Base-by-base conservation (phyloP, 2,113 vertebrate genomes). In the Caretta caretta region DNA sequence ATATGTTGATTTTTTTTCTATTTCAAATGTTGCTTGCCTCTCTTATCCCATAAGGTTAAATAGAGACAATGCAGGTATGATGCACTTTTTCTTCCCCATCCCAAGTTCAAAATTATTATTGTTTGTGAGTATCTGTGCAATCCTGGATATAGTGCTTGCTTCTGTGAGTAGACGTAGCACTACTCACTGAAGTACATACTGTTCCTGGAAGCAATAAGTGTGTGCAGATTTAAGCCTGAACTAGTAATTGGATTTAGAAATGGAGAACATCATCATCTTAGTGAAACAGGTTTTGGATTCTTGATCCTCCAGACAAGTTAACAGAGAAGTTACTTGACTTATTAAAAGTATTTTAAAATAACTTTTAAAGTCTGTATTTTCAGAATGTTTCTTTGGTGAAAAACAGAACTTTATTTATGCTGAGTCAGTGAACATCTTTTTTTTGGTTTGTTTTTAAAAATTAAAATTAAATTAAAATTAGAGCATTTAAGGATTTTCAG, bases 401-500 rank as follows among this genome's bases (percentile, higher is more conserved):
- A 38, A 78, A 48, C 75, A 46, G n/a, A 76, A 27, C 38, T 78
- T 13, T 48, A 4, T 48, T 24, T 46, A 69, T 38, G 35, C 6
- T 38, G 17, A 65, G 62, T 65, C 31, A 65, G 62, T 65, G 31
- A 38, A 20, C 8, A 38, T 38, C 65, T n/a, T 69, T 35, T 35
- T 69, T 69, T 69, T 19, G 17, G 17, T 69, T 29, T 59, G 27
- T 31, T 62, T 59, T 62, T 65, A 31, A 62, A 62, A 31, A 20
- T 17, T 17, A 53, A 51, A 51, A 51, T 48, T 48, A 48, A 48
- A 48, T 56, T 57, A 80, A 14, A 3, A 2, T 62, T 42, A 42
- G 84, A 76, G 13, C 95, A 83, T 50, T 96, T 96, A 83, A 79
- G 27, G 95, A 75, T 96, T 84, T 8, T 38, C 27, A 35, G 20